Percentiles rank a stretch among this genome's conserved stretches.
Conservation (phyloP, 2,113 vertebrate genomes). For the Rhinolophus ferrumequinum region DNA sequence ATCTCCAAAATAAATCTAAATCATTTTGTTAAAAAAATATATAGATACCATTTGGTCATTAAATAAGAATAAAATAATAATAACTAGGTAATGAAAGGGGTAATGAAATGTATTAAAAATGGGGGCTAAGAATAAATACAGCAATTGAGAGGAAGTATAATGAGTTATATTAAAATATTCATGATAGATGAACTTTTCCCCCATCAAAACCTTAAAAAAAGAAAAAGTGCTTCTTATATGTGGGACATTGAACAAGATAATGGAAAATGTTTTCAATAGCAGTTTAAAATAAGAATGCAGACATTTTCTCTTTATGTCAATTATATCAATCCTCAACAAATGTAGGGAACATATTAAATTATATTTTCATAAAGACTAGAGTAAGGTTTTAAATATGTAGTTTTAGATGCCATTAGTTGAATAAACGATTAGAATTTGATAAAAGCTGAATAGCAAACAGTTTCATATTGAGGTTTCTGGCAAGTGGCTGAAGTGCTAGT, state of each 20-base stretch:
- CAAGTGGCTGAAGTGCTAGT: background rate
- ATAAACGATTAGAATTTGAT: background rate
- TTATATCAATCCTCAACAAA: background rate
- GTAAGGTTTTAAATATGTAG: background rate
- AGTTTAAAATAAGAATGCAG: background rate
- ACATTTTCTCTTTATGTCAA: background rate
- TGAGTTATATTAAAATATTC: background rate
- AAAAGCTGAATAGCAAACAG: background rate
- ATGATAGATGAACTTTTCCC: background rate
- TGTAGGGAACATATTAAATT: background rate
- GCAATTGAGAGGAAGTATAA: background rate
- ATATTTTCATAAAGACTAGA: background rate
- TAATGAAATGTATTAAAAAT: background rate
- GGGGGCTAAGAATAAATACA: background rate
- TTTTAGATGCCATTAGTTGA: background rate
- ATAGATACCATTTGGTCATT: background rate
- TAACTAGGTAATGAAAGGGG: background rate
- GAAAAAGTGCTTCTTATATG: background rate
- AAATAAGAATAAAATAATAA: conserved; percentile 31
- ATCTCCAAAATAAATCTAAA: conserved; percentile 29
- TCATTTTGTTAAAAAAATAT: background rate
- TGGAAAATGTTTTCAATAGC: background rate
- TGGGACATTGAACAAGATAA: background rate
- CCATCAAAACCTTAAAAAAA: background rate
- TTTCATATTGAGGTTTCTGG: background rate